Evolutionary conservation across 2,797 vertebrate genomes (phyloP).

Genomic region (Ciconia nigra): DNA sequence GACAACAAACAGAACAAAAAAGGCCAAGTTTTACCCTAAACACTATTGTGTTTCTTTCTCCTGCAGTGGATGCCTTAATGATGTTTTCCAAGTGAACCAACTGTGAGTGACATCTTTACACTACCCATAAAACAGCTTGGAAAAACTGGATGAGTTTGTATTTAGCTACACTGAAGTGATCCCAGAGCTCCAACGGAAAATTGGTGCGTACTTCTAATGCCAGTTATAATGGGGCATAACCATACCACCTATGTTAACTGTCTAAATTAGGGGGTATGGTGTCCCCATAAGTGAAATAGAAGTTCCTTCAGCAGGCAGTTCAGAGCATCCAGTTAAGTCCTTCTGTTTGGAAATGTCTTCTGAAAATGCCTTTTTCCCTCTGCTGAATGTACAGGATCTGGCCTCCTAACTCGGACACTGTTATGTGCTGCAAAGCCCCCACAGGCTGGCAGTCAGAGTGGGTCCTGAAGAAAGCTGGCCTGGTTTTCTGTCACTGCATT

Average conservation of each 20-base stretch:
- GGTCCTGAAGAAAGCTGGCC: slow-evolving; percentile 30
- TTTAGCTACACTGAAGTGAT: slow-evolving; percentile 25
- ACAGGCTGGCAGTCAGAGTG: slow-evolving; percentile 4
- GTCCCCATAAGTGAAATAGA: not conserved
- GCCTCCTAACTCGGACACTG: not conserved
- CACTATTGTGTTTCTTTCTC: not conserved
- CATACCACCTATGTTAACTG: not conserved
- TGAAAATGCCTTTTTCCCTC: not conserved
- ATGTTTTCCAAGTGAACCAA: slow-evolving; percentile 22
- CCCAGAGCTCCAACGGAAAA: slow-evolving; percentile 47
- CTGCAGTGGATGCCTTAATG: slow-evolving; percentile 16
- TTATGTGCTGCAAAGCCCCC: slow-evolving; percentile 27
- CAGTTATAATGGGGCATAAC: not conserved
- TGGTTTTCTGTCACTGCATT: slow-evolving; percentile 44
- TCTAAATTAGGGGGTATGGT: not conserved
- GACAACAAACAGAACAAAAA: not conserved
- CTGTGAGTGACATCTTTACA: slow-evolving; percentile 34
- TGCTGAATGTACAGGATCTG: not conserved
- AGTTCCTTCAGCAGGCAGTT: not conserved
- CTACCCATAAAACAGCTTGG: slow-evolving; percentile 44
- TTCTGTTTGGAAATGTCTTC: not conserved
- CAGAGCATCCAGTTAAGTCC: not conserved
- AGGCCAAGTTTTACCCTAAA: not conserved
- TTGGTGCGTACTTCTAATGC: not conserved
- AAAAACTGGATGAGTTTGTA: slow-evolving; percentile 37